phyloP scores from a whole-genome alignment of 2,113 vertebrate genomes.

The Peromyscus polionotus region DNA sequence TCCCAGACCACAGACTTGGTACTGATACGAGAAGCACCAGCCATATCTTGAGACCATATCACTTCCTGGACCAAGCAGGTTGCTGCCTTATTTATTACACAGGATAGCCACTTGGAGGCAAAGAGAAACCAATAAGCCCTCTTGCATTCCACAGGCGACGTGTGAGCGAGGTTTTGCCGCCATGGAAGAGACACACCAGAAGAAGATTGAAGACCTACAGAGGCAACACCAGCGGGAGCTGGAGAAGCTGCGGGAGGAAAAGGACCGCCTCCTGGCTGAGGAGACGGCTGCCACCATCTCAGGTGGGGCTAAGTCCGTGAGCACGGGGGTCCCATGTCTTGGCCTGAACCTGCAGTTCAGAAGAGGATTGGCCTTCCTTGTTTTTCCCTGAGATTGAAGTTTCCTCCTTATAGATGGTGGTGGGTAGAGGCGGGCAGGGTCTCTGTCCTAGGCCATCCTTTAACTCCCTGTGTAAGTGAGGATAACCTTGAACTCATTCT shows the following conservation, averaged over 20 bases:
- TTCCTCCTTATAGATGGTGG: neutral
- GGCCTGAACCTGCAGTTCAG: neutral
- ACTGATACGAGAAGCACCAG: neutral
- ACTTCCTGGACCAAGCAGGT: neutral
- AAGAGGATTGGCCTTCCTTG: neutral
- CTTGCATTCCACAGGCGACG: conserved; percentile 91
- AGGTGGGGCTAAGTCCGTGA: conserved; percentile 85
- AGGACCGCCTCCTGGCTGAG: conserved; percentile 96
- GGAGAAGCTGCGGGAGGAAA: conserved; percentile 96
- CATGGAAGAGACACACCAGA: conserved; percentile 99
- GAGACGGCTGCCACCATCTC: conserved; percentile 98
- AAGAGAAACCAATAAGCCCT: neutral
- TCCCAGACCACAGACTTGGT: neutral
- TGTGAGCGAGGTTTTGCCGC: conserved; percentile 98
- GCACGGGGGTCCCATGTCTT: neutral
- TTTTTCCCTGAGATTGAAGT: neutral
- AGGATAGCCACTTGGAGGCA: neutral
- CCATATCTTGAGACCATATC: neutral
- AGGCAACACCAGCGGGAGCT: conserved; percentile 98
- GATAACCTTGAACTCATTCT: neutral
- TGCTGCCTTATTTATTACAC: neutral
- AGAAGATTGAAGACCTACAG: conserved; percentile 97
- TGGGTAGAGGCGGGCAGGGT: neutral
- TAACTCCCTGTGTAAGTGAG: neutral
- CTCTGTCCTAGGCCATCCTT: neutral